Base-by-base conservation (phyloP, 2,113 vertebrate genomes). In the Natator depressus region DNA sequence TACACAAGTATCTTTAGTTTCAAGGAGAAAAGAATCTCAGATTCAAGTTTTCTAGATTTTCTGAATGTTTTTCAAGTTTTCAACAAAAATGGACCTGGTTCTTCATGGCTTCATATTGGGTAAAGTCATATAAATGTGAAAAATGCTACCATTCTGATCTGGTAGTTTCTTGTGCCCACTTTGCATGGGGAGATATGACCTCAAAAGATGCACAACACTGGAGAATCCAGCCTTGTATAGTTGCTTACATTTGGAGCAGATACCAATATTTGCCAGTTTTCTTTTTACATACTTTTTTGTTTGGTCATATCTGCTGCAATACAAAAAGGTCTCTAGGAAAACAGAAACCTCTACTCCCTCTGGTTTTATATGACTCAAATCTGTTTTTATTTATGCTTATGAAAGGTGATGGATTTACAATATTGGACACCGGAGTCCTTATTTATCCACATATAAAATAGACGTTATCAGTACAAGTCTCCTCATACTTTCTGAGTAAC, bases 101-200 rank as follows among this genome's bases (percentile, higher is more conserved):
- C 82, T 79, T 22, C 49, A 89, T 85, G 55, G 2, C 80, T 94
- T 89, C 46, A 31, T 78, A 5, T 0, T 80, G 22, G 81, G n/a
- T 46, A 31, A 93, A 82, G 4, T 76, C 5, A 84, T 84, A 89
- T 82, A 13, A 57, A 57, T 29, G 20, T 6, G 2, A 93, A 79
- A 76, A 2, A 6, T 54, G 19, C 2, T 1, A 27, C 27, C 25
- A 25, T 83, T 93, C 50, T 82, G 4, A 1, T 57, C 31, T 65
- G 27, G 46, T 49, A 31, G 6, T 3, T 2, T 51, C 10, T 85
- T 0, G 0, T 5, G n/a, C 47, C 25, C 3, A 75, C 25, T 53
- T 14, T 50, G 17, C 82, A 88, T 81, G 57, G 31, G 35, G 31
- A 57, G n/a, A 59, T 76, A 84, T 62, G 46, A 51, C 25, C 49